A percentile compares a stretch with the other conserved stretches of the same genome.
phyloP scores from a whole-genome alignment of 1,140 invertebrate genomes.

The Euura lappo region DNA sequence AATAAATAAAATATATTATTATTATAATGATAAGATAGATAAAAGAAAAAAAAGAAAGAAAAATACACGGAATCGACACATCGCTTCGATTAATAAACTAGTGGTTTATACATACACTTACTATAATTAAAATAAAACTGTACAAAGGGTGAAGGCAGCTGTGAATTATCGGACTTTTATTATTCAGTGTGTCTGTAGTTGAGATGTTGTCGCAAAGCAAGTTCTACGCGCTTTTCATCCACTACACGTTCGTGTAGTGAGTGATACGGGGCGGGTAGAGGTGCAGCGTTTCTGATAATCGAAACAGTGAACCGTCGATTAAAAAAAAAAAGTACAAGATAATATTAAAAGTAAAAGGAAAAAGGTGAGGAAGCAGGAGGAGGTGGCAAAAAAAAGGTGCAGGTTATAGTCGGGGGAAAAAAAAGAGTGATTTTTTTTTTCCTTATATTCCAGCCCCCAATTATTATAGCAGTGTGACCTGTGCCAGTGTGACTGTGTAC shows the following conservation, averaged over 20 bases:
- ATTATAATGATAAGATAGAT: background rate
- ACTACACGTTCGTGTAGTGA: constrained; percentile 53
- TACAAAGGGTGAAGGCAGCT: constrained; percentile 2
- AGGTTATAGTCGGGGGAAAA: background rate
- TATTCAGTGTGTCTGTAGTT: constrained; percentile 33
- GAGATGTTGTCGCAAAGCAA: constrained; percentile 55
- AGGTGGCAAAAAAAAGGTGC: constrained; percentile 10
- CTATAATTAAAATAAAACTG: background rate
- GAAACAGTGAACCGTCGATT: background rate
- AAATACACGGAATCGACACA: background rate
- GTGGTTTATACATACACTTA: constrained; percentile 6
- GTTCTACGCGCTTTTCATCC: constrained; percentile 55
- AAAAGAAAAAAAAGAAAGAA: constrained; percentile 4
- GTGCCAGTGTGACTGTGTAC: background rate
- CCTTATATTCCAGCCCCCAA: background rate
- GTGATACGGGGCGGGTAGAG: constrained; percentile 46
- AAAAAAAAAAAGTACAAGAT: background rate
- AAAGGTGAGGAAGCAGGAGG: background rate
- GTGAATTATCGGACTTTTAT: constrained; percentile 13
- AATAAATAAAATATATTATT: constrained; percentile 19
- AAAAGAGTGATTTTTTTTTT: background rate
- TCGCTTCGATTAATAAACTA: constrained; percentile 4
- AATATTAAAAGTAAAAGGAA: constrained; percentile 7
- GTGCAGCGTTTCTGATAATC: background rate
- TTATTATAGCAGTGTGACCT: background rate